Conservation (phyloP, 2,113 vertebrate species). For the Python bivittatus region DNA sequence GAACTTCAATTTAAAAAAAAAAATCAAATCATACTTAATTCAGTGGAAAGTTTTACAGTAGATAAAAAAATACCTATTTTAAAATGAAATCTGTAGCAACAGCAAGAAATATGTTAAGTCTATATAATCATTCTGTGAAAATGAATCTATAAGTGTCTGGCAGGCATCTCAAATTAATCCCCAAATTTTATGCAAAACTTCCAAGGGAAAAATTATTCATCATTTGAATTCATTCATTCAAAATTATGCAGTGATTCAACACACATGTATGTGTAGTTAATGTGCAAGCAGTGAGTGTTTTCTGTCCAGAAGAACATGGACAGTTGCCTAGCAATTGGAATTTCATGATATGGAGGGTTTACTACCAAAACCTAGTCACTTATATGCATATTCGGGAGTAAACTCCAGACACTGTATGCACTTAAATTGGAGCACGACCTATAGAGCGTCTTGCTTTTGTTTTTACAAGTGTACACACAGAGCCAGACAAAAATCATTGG, state of each 20-base stretch:
- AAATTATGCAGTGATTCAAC: not conserved
- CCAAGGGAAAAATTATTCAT: not conserved
- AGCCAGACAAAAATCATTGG: not conserved
- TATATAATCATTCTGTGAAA: not conserved
- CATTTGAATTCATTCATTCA: not conserved
- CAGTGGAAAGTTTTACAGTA: not conserved
- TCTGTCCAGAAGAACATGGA: not conserved
- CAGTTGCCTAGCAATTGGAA: not conserved
- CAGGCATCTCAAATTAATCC: not conserved
- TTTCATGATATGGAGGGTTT: not conserved
- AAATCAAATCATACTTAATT: not conserved
- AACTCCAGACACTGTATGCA: not conserved
- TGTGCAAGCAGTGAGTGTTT: not conserved
- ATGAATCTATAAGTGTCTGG: not conserved
- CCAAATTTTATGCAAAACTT: not conserved
- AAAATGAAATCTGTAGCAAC: not conserved
- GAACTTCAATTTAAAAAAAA: not conserved
- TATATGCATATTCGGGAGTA: not conserved
- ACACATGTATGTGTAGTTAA: not conserved
- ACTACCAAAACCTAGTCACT: no score
- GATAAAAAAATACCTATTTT: not conserved
- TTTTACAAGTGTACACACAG: not conserved
- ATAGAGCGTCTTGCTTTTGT: no score
- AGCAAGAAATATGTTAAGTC: not conserved
- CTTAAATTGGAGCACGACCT: not conserved